Evolutionary conservation across 2,888 invertebrate genomes (phyloP).

Genomic region (Trichacis sp.): DNA sequence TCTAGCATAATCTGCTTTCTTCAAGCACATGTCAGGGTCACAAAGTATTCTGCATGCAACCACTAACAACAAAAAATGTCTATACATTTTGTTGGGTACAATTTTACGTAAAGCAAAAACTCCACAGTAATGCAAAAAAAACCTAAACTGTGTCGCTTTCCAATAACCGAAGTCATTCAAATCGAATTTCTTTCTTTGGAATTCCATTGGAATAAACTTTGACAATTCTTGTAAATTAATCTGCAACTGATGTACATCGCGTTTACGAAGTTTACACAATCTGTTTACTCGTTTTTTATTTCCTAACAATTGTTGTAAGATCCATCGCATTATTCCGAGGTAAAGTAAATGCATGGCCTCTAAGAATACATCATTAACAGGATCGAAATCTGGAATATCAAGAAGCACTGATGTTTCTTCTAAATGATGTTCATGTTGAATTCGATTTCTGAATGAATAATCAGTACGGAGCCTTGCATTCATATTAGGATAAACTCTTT

Average conservation of each 20-base stretch:
- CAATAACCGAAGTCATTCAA: slow-evolving; percentile 7
- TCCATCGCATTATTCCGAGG: slow-evolving; percentile 16
- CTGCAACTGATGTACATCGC: neutral
- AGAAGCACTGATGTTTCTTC: slow-evolving; percentile 12
- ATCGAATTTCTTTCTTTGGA: slow-evolving; percentile 43
- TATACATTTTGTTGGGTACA: slow-evolving; percentile 22
- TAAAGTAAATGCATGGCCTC: slow-evolving; percentile 37
- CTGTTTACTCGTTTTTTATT: neutral
- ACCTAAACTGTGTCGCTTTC: too few relatives aligned
- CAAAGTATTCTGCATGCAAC: slow-evolving; percentile 31
- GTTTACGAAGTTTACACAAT: neutral
- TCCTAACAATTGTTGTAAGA: slow-evolving; percentile 9
- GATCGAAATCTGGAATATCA: slow-evolving; percentile 19
- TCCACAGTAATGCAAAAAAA: slow-evolving; percentile 27
- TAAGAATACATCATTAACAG: slow-evolving; percentile 15
- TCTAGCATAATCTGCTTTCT: slow-evolving; percentile 23
- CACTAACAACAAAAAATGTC: slow-evolving; percentile 37
- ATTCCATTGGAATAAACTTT: slow-evolving; percentile 26
- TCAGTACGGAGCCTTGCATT: slow-evolving; percentile 16
- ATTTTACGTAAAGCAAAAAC: slow-evolving; percentile 22
- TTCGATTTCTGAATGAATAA: slow-evolving; percentile 17
- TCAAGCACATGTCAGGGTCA: slow-evolving; percentile 17
- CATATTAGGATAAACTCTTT: slow-evolving; percentile 25
- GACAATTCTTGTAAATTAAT: neutral
- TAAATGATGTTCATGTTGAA: slow-evolving; percentile 26